phyloP scores from a whole-genome alignment of 2,888 invertebrate species.

The Ceratothoa steindachneri region DNA sequence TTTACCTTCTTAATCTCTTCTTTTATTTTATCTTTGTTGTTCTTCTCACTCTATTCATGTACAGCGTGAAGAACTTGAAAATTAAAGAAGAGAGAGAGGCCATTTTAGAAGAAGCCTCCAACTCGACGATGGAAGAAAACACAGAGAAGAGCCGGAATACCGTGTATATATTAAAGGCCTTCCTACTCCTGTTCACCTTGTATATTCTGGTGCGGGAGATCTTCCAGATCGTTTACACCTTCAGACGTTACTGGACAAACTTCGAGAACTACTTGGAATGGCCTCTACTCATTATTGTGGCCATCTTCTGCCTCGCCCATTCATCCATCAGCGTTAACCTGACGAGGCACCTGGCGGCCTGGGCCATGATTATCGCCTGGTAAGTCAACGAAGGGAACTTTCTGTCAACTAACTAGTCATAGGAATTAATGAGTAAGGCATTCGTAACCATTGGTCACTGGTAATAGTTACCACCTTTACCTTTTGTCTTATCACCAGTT shows the following conservation, averaged over 20 bases:
- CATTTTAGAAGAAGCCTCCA: background rate
- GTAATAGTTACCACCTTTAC: too few relatives aligned
- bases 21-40: conserved; percentile 37
- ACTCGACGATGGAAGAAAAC: conserved; percentile 25
- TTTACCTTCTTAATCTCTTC: conserved; percentile 30
- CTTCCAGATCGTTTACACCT: conserved; percentile 28
- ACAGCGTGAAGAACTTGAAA: conserved; percentile 31
- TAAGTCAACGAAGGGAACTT: conserved; percentile 19
- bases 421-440: background rate
- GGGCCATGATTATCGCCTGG: conserved; percentile 44
- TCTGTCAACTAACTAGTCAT: background rate
- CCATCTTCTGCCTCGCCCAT: conserved; percentile 24
- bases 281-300: conserved; percentile 30
- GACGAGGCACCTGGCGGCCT: conserved; percentile 41
- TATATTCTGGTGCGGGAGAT: conserved; percentile 30
- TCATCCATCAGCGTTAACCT: conserved; percentile 17
- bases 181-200: conserved; percentile 27
- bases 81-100: conserved; percentile 13
- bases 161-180: conserved; percentile 16
- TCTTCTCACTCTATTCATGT: conserved; percentile 37
- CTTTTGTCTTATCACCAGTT: too few relatives aligned
- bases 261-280: conserved; percentile 39
- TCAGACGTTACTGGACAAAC: conserved; percentile 21
- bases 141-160: background rate
- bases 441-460: too few relatives aligned